These are phyloP conservation scores for Nasonia longicornis DNA, from an alignment of 1,140 invertebrate genomes.

Conservation along the genomic window DNA sequence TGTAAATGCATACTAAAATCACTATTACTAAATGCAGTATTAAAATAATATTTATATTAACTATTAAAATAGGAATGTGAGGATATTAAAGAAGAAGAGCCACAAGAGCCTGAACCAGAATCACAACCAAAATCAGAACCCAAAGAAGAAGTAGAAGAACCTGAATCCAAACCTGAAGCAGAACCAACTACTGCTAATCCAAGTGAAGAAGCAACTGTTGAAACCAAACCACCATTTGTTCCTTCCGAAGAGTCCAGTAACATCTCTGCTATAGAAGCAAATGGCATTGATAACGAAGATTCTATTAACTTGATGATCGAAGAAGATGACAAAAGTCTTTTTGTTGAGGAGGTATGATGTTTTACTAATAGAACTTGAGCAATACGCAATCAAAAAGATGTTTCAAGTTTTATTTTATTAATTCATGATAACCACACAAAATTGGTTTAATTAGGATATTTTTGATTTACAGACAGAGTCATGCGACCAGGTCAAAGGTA, in stretches of 20 bases:
- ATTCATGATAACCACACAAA: not conserved
- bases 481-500: conserved; percentile 65
- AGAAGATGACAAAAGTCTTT: conserved; percentile 82
- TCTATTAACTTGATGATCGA: conserved; percentile 85
- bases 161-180: conserved; percentile 52
- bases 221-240: conserved; percentile 47
- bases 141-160: conserved; percentile 51
- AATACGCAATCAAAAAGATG: not conserved
- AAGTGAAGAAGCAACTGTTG: conserved; percentile 43
- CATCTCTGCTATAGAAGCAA: conserved; percentile 59
- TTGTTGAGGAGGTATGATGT: conserved; percentile 78
- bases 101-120: conserved; percentile 50
- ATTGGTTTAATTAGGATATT: not conserved
- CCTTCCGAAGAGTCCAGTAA: conserved; percentile 44
- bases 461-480: conserved; percentile 59
- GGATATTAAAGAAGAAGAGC: conserved; percentile 48
- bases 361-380: not conserved
- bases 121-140: conserved; percentile 24
- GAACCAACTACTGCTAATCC: conserved; percentile 48
- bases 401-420: conserved; percentile 8
- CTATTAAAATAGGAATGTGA: conserved; percentile 34
- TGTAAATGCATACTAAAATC: not conserved
- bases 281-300: conserved; percentile 79
- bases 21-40: not conserved
- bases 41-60: not conserved